phyloP scores from a whole-genome alignment of 2,888 invertebrate genomes.

The Tipula unca region DNA sequence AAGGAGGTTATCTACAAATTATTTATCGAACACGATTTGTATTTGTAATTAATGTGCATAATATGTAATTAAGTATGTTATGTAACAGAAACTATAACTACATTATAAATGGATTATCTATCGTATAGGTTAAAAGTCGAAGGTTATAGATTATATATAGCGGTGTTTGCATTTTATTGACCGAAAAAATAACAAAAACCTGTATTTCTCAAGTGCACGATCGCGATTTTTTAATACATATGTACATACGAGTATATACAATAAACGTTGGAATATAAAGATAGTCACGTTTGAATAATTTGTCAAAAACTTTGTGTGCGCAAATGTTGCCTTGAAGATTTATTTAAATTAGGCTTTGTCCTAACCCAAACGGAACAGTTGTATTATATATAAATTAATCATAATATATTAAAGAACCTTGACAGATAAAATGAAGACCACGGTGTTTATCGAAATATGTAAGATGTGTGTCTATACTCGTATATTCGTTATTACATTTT shows the following conservation, averaged over 20 bases:
- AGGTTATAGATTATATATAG: not conserved
- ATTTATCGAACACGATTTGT: too few species aligned
- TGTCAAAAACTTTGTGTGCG: not conserved
- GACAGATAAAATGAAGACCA: not conserved
- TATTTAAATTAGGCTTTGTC: not conserved
- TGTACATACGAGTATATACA: not conserved
- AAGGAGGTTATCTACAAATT: too few species aligned
- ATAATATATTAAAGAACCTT: not conserved
- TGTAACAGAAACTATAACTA: too few species aligned
- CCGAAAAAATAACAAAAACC: not conserved
- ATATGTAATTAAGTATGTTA: too few species aligned
- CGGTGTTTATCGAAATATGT: too few species aligned
- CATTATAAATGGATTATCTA: too few species aligned
- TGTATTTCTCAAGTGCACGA: too few species aligned
- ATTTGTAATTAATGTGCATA: too few species aligned
- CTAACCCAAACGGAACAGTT: not conserved
- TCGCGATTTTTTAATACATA: too few species aligned
- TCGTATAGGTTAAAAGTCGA: not conserved
- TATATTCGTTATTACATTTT: too few species aligned
- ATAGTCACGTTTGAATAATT: not conserved
- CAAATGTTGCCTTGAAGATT: not conserved
- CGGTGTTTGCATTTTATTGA: not conserved
- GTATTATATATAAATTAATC: not conserved
- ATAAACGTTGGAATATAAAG: not conserved
- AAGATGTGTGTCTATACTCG: too few species aligned